phyloP scores from a whole-genome alignment of 2,797 vertebrate species.

The Xenopus petersii region DNA sequence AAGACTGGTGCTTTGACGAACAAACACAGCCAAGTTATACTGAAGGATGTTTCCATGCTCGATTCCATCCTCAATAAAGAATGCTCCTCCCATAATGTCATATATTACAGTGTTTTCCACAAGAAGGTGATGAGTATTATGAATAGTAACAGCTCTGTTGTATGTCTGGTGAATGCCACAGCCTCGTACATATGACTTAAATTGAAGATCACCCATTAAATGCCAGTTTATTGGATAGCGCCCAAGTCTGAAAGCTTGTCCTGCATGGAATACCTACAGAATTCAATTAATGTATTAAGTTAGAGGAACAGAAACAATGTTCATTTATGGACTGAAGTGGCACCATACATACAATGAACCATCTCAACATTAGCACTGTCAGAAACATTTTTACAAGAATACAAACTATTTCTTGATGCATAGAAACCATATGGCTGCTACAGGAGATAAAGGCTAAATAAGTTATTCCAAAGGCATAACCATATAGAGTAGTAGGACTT shows the following conservation, averaged over 20 bases:
- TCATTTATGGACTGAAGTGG: too few species aligned
- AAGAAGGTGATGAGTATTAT: slow-evolving; percentile 80
- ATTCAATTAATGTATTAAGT: too few species aligned
- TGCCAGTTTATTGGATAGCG: slow-evolving; percentile 87
- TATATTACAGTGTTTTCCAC: slow-evolving; percentile 83
- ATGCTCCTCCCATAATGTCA: slow-evolving; percentile 81
- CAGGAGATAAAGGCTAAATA: too few species aligned
- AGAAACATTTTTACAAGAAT: too few species aligned
- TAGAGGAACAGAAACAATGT: too few species aligned
- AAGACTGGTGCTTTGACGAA: slow-evolving; percentile 82
- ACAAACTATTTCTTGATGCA: too few species aligned
- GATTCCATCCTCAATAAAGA: slow-evolving; percentile 87
- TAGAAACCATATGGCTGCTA: too few species aligned
- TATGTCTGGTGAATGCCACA: slow-evolving; percentile 79
- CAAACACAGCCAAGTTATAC: slow-evolving; percentile 82
- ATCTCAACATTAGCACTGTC: too few species aligned
- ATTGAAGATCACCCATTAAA: slow-evolving; percentile 74
- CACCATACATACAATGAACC: too few species aligned
- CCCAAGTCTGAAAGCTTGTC: slow-evolving; percentile 80
- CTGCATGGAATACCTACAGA: slow-evolving; percentile 72
- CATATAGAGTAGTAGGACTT: too few species aligned
- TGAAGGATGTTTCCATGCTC: slow-evolving; percentile 81
- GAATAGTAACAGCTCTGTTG: slow-evolving; percentile 83
- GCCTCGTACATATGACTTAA: slow-evolving; percentile 77
- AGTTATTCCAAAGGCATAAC: too few species aligned